Base-by-base conservation (phyloP, 2,113 vertebrate species). In the Aegithalos caudatus region DNA sequence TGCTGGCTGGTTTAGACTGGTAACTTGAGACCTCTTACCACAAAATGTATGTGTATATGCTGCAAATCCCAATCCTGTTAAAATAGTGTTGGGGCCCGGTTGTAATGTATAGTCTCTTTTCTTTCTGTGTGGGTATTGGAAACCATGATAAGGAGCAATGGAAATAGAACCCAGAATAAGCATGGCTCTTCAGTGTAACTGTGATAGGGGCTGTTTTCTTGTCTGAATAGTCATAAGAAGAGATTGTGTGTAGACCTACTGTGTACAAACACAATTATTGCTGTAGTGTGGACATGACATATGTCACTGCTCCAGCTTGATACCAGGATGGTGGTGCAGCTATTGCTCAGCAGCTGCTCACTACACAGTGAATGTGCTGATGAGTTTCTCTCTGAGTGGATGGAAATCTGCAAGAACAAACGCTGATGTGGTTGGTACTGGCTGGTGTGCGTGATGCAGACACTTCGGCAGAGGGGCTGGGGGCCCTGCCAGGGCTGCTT, bases 311-410 rank as follows among this genome's bases (percentile, higher is more conserved):
- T 94, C 57, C 74, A 69, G 79, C 85, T 61, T 92, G 85, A 82
- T 74, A 64, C 58, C n/a, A 51, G 90, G 70, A 17, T 82, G 90
- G 81, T 85, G 90, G 66, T 77, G 85, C 79, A 85, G 96, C 93
- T 79, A 93, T 79, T 82, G 91, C 96, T 90, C 76, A 80, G 96
- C 94, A 95, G 90, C 93, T 94, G 91, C 93, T 95, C 2, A 0
- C 44, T 61, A 35, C 87, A 51, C 45, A 69, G 78, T 51, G 35
- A 61, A 76, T 86, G 51, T 21, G 58, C 74, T 94, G 94, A 82
- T 95, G 95, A 80, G 58, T 50, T 77, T 54, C 50, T 91, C 48
- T 77, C 56, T 5, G 62, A 91, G 79, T 61, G 62, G 61, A 85
- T 77, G 71, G 71, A 80, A 76, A 70, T 73, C n/a, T 53, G 66